Evolutionary conservation across 1,140 invertebrate genomes (phyloP), one percentile per base, ranked within the genome.

Genomic region (Callitettix versicolor): DNA sequence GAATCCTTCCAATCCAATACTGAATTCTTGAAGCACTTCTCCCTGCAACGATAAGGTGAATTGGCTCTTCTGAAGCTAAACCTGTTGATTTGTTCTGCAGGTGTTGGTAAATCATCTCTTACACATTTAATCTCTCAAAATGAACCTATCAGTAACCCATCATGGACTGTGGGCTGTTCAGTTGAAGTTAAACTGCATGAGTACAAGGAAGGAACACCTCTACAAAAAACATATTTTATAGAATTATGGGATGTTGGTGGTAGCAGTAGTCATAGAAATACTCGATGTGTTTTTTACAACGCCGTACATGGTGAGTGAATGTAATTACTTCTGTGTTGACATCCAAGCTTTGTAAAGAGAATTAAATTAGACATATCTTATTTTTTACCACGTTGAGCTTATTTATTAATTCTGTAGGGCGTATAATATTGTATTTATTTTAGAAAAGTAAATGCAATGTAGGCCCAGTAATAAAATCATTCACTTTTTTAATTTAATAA

Each of bases 191-290:
- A 93, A 77, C 74, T 98, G 20, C 94, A 98, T 66, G 89, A 93
- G 69, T 97, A 88, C 64, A 93, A 91, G 69, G 92, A 95, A 76
- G 93, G 93, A 12, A 96, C 91, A 0, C 85, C 87, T 12, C 79
- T 81, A 48, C 92, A 98, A 67, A 86, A 86, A 60, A 86, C 86
- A 21, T 97, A 88, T 73, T 96, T 96, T 71, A 77, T 98, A 38
- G 95, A 98, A 74, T 74, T 98, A 20, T 98, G 93, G 85, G 95
- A 98, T 69, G 80, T 98, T 56, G 95, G 95, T 15, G 95, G 95
- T 14, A 95, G 91, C 59, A 82, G 86, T 62, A 89, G 80, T 64
- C 95, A 98, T 69, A 80, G 85, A 67, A 95, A 95, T 70, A 87
- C 91, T 14, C 76, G 95, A 67, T 79, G 83, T 59, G 88, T 97